phyloP scores from a whole-genome alignment of 64 coral and sea anemone species.

The Anthopleura sola region DNA sequence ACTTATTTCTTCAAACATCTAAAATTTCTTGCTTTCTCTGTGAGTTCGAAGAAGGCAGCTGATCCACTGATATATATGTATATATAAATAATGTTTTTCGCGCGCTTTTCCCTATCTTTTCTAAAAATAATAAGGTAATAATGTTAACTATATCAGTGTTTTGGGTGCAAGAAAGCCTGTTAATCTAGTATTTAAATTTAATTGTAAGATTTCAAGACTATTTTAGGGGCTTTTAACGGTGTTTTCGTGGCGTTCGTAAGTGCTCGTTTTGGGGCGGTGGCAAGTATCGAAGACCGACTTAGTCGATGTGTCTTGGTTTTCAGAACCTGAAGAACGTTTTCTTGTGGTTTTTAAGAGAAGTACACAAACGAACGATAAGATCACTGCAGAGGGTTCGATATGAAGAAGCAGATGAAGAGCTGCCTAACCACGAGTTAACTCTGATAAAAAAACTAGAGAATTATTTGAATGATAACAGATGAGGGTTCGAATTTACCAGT shows the following conservation, averaged over 20 bases:
- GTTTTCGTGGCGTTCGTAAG: background rate
- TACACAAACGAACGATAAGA: constrained; percentile 17
- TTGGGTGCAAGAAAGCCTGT: background rate
- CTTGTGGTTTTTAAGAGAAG: background rate
- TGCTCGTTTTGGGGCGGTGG: background rate
- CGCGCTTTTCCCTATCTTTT: background rate
- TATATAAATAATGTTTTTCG: background rate
- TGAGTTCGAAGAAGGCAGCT: background rate
- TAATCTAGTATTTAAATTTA: background rate
- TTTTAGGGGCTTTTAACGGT: background rate
- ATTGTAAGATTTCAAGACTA: background rate
- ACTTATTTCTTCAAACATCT: background rate
- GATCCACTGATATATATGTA: background rate
- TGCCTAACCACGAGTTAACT: constrained; percentile 12
- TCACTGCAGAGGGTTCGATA: constrained; percentile 8
- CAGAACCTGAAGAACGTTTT: background rate
- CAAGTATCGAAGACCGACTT: background rate
- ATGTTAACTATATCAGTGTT: background rate
- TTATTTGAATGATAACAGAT: background rate
- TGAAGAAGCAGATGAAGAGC: constrained; percentile 16
- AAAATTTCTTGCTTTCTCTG: background rate
- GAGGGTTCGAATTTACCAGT: background rate
- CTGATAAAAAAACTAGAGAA: background rate
- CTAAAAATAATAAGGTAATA: background rate
- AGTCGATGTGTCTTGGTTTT: constrained; percentile 2